These are phyloP conservation scores for Elanus axillaris DNA, from an alignment of 2,113 vertebrate genomes.

Conservation along the genomic window DNA sequence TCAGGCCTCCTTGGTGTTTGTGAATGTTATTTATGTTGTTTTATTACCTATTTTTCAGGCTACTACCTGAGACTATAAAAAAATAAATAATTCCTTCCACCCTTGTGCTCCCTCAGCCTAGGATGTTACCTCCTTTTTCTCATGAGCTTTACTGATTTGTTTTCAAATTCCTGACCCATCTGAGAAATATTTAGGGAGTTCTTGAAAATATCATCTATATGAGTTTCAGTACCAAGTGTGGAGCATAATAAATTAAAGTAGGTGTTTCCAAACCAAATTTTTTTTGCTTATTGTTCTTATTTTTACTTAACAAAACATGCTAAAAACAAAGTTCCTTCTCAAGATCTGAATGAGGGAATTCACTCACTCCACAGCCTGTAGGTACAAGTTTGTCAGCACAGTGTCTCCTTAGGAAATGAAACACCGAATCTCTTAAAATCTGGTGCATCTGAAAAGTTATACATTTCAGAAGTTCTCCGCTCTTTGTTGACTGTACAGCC, in stretches of 20 bases:
- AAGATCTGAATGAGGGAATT: neutral
- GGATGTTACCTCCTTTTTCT: neutral
- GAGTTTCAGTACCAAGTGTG: neutral
- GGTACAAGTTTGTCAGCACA: neutral
- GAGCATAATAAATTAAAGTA: neutral
- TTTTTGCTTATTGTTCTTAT: neutral
- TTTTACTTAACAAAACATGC: neutral
- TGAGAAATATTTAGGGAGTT: constrained; percentile 27
- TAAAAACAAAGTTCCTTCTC: neutral
- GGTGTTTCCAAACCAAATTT: neutral
- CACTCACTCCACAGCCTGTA: neutral
- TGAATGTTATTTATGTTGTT: neutral
- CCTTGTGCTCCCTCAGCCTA: neutral
- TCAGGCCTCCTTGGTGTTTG: neutral
- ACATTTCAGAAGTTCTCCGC: neutral
- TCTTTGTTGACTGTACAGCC: neutral
- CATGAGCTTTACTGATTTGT: neutral
- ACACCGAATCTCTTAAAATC: neutral
- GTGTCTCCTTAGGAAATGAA: neutral
- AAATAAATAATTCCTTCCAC: neutral
- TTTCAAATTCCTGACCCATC: constrained; percentile 15
- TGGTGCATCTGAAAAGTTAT: neutral
- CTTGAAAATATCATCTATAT: neutral
- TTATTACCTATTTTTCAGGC: neutral
- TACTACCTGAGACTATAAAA: neutral